Base-by-base conservation (phyloP, 1,140 invertebrate species). In the Drosophila pruinosa region DNA sequence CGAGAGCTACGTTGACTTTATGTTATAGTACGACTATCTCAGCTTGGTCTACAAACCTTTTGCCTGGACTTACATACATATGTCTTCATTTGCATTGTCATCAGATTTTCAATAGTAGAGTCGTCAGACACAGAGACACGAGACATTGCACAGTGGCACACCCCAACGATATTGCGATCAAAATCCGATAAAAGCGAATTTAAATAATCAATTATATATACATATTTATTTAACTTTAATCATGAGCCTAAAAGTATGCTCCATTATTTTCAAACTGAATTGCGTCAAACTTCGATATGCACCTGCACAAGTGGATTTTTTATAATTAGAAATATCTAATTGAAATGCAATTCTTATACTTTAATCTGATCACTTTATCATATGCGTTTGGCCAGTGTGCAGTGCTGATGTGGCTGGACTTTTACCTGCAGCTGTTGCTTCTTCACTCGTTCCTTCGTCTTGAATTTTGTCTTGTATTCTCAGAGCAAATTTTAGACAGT, bases 21-120 rank as follows among this genome's bases (percentile, higher is more conserved):
- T 56, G 7, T n/a, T 65, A 21, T 19, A 45, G 17, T 61, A 64
- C 43, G 57, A 36, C 3, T 56, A 56, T 70, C 39, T 67, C 61
- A 53, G 77, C 45, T 75, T 68, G 56, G 63, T 72, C 78, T 88
- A 88, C 83, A 88, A 88, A 88, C 83, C 83, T 88, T 88, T 88
- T 39, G 71, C 22, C 63, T 61, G 59, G 58, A 58, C 77, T 70
- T 39, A 71, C 58, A 57, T 53, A 61, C 43, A 67, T 58, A 63
- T 34, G 34, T 26, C 39, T 36, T 72, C 67, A 38, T 72, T 15
- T 56, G 68, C 34, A 38, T 19, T 28, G 22, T 21, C 41, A 48
- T 72, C 39, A 52, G 43, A 68, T 26, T 54, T 38, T 22, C 48
- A 50, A 26, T 31, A 8, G 21, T 59, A 34, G 14, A 56, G 41